These are phyloP conservation scores for Spialia ferax DNA, from an alignment of 2,888 invertebrate species.

Conservation along the genomic window DNA sequence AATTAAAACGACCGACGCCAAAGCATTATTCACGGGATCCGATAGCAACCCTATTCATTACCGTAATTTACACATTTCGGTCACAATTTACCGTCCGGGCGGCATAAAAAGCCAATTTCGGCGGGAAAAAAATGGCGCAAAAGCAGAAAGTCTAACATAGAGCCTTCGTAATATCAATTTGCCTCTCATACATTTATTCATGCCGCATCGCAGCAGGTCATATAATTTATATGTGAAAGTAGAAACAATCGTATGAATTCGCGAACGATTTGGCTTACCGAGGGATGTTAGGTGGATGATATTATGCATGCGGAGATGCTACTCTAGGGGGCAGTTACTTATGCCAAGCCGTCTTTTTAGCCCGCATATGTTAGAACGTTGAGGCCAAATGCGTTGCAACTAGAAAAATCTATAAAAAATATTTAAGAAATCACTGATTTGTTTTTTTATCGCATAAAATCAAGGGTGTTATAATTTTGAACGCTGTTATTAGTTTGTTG, in stretches of 20 bases:
- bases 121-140: slow-evolving; percentile 53
- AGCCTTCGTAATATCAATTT: slow-evolving; percentile 84
- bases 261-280: slow-evolving; percentile 73
- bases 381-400: slow-evolving; percentile 20
- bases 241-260: slow-evolving; percentile 80
- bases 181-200: slow-evolving; percentile 84
- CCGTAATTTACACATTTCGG: slow-evolving; percentile 75
- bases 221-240: slow-evolving; percentile 84
- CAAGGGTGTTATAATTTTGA: no score
- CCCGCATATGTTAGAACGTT: slow-evolving; percentile 32
- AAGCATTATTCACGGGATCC: slow-evolving; percentile 26
- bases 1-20: slow-evolving; percentile 8
- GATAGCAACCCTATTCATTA: slow-evolving; percentile 65
- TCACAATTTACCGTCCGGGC: slow-evolving; percentile 71
- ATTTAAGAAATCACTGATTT: neutral
- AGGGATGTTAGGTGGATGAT: slow-evolving; percentile 51
- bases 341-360: slow-evolving; percentile 36
- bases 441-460: no score
- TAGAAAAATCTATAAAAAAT: neutral
- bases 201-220: slow-evolving; percentile 76
- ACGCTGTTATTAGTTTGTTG: no score
- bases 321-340: slow-evolving; percentile 83
- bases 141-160: slow-evolving; percentile 63
- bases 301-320: slow-evolving; percentile 80
- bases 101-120: slow-evolving; percentile 81